Evolutionary conservation across 2,797 vertebrate genomes (phyloP).

Genomic region (Leptatherina wallacei): DNA sequence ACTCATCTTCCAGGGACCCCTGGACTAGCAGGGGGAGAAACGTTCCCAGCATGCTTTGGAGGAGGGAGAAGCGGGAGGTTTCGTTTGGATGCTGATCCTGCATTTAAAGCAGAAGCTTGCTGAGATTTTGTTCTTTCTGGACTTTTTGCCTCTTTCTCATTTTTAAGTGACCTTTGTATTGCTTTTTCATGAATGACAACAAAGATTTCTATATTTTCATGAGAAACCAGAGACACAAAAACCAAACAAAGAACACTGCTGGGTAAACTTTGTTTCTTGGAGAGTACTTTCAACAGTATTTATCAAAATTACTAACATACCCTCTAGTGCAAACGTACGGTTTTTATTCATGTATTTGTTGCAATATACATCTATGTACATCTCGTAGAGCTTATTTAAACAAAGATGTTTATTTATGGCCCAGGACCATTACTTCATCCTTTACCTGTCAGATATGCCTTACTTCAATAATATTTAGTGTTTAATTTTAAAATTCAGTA

Average conservation of each 20-base stretch:
- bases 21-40: slow-evolving; percentile 87
- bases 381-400: slow-evolving; percentile 77
- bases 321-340: slow-evolving; percentile 36
- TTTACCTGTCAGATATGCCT: slow-evolving; percentile 58
- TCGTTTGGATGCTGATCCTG: slow-evolving; percentile 20
- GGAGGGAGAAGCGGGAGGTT: background rate
- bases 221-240: slow-evolving; percentile 77
- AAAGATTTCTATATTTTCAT: slow-evolving; percentile 87
- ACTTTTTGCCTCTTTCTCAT: slow-evolving; percentile 67
- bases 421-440: slow-evolving; percentile 52
- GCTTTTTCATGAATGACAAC: slow-evolving; percentile 80
- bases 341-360: slow-evolving; percentile 73
- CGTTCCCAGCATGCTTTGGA: slow-evolving; percentile 35
- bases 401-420: slow-evolving; percentile 78
- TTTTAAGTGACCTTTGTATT: slow-evolving; percentile 87
- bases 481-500: slow-evolving; percentile 72
- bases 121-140: slow-evolving; percentile 43
- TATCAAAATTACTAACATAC: slow-evolving; percentile 71
- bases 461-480: slow-evolving; percentile 54
- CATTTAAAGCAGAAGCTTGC: slow-evolving; percentile 25
- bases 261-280: slow-evolving; percentile 67
- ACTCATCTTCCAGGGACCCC: slow-evolving; percentile 98
- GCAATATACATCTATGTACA: slow-evolving; percentile 76
- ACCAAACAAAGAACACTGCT: slow-evolving; percentile 73
- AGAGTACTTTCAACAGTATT: slow-evolving; percentile 76